These are phyloP conservation scores for Rhinoderma darwinii DNA, from an alignment of 2,113 vertebrate genomes.

Conservation along the genomic window DNA sequence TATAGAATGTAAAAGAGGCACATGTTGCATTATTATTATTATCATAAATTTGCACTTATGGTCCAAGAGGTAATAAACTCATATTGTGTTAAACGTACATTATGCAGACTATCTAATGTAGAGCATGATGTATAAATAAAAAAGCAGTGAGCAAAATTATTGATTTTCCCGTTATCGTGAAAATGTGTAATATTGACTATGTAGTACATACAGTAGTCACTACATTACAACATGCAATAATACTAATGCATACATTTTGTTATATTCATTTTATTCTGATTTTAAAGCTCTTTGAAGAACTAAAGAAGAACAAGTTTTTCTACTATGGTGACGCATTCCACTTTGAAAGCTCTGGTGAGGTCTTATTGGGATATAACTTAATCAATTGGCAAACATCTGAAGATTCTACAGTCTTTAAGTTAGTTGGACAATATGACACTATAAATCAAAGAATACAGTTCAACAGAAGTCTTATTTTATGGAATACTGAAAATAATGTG, in stretches of 20 bases:
- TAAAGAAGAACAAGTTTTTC: constrained; percentile 65
- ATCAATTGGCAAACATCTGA: constrained; percentile 61
- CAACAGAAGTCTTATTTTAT: constrained; percentile 45
- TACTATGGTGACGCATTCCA: constrained; percentile 53
- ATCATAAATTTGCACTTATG: too few species aligned
- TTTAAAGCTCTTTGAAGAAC: constrained; percentile 69
- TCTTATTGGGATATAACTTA: constrained; percentile 68
- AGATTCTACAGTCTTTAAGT: constrained; percentile 43
- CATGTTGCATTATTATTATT: too few species aligned
- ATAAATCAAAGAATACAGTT: constrained; percentile 49
- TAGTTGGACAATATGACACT: constrained; percentile 63
- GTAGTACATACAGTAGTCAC: background rate
- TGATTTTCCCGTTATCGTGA: background rate
- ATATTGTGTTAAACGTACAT: too few species aligned
- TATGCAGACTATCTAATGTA: background rate
- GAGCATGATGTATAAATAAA: too few species aligned
- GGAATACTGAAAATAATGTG: constrained; percentile 61
- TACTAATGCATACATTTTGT: background rate
- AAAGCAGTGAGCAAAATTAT: too few species aligned
- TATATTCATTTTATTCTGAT: background rate
- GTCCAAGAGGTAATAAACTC: too few species aligned
- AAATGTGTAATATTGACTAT: background rate
- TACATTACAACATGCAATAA: background rate
- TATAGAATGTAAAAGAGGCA: too few species aligned
- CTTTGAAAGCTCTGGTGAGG: constrained; percentile 68